Conservation (phyloP, 1,140 invertebrate genomes). For the Drosophila arizonae region DNA sequence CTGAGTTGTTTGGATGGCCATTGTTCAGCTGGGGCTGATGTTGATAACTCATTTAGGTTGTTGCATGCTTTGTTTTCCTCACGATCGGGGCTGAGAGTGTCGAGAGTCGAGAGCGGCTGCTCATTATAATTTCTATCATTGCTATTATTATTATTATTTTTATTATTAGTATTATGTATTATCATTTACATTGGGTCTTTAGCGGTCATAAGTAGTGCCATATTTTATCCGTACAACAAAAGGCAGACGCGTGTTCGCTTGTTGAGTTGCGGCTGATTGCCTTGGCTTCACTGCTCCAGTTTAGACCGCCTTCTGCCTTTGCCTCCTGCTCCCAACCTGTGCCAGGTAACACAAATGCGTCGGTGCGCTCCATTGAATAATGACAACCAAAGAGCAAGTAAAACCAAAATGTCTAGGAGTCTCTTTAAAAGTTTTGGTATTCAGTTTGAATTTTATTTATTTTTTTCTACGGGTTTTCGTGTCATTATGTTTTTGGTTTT, state of each 20-base stretch:
- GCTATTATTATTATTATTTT: constrained; percentile 5
- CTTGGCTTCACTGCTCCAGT: constrained; percentile 48
- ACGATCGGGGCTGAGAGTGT: not conserved
- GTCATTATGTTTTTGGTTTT: constrained; percentile 39
- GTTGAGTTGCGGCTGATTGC: constrained; percentile 28
- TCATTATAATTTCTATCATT: constrained; percentile 22
- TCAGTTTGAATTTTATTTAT: constrained; percentile 9
- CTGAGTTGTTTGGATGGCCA: constrained; percentile 1
- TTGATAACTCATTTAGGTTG: constrained; percentile 37
- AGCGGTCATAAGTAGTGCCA: constrained; percentile 44
- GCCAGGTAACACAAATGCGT: constrained; percentile 12
- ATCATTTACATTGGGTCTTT: constrained; percentile 65
- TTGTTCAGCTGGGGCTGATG: constrained; percentile 35
- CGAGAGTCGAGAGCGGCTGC: not conserved
- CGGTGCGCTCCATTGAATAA: constrained; percentile 49
- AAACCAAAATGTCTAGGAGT: constrained; percentile 23
- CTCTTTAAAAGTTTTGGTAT: constrained; percentile 20
- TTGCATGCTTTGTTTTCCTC: constrained; percentile 33
- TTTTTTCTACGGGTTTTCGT: not conserved
- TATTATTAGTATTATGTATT: constrained; percentile 35
- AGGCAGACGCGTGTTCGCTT: constrained; percentile 36
- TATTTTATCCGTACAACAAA: constrained; percentile 61
- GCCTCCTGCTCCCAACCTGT: not conserved
- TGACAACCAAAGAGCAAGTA: constrained; percentile 32
- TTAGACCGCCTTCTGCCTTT: constrained; percentile 20